Evolutionary conservation across 2,797 vertebrate species (phyloP).

Genomic region (Sebastes glaucus): DNA sequence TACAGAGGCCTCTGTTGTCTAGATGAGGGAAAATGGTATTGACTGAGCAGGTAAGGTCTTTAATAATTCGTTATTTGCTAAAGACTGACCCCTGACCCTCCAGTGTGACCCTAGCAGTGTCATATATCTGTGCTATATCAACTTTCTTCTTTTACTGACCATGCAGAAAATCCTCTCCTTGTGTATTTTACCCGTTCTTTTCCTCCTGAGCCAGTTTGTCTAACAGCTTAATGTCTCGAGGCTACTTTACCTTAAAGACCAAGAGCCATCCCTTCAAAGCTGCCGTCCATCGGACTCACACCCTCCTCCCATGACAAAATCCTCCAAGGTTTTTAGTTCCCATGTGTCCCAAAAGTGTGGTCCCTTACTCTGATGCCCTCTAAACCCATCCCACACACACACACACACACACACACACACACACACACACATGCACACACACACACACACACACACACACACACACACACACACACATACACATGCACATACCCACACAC

Average conservation of each 20-base stretch:
- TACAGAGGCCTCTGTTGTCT: background rate
- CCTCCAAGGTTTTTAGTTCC: background rate
- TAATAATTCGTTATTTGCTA: background rate
- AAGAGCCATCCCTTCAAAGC: slow-evolving; percentile 19
- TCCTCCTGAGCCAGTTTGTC: slow-evolving; percentile 35
- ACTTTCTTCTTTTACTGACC: slow-evolving; percentile 4
- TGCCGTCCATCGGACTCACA: background rate
- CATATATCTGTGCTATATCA: slow-evolving; percentile 4
- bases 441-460: too few species aligned
- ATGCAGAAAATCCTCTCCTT: slow-evolving; percentile 34
- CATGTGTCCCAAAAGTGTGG: background rate
- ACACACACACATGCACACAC: accelerated
- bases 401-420: too few species aligned
- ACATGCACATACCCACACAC: background rate
- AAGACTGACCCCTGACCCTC: background rate
- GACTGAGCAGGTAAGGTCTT: background rate
- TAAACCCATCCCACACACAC: background rate
- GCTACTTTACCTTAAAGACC: background rate
- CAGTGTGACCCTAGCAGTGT: background rate
- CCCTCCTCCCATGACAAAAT: background rate
- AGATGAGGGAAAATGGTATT: background rate
- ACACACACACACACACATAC: background rate
- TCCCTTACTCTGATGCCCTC: background rate
- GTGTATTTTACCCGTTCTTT: slow-evolving; percentile 27
- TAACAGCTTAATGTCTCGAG: slow-evolving; percentile 35